Base-by-base conservation (phyloP, 2,888 invertebrate species). In the Mamestra brassicae region DNA sequence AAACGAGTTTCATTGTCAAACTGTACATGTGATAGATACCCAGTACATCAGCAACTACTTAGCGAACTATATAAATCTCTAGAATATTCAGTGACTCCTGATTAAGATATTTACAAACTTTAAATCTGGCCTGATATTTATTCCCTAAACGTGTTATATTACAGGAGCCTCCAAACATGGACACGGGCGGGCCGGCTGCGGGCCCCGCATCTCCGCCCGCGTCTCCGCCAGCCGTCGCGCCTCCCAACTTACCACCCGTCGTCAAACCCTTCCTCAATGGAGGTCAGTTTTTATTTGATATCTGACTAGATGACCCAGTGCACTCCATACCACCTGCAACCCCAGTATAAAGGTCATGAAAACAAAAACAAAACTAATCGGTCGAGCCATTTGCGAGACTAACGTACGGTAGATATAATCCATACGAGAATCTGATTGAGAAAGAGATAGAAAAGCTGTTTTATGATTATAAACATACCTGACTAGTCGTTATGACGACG, bases 191-290 rank as follows among this genome's bases (percentile, higher is more conserved):
- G 6, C 87, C 91, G 15, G 86, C 89, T 45, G 82, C 85, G 73
- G 80, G 88, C 13, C 88, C 92, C 15, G 81, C 89, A 17, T 86
- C 94, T 6, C 92, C 92, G 55, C 92, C 92, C n/a, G 81, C 92
- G 7, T 82, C 90, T 1, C 90, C 92, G 63, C 91, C 92, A 0
- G 87, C 89, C 4, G 80, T 90, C 34, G 90, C 95, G 52, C 95
- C 96, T 2, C 85, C 91, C 58, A 96, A 96, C 83, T 85, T 97
- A 61, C 96, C 97, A 83, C 96, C 96, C 26, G 93, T 96, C 76
- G 89, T 97, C 86, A 97, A 96, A 89, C 97, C 96, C 1, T 95
- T 96, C 88, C 95, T 97, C 86, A 97, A 97, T 87, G 97, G 97
- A 93, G 97, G 97, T 96, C 52, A 84, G 89, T 85, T 8, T 61